Conservation (phyloP, 2,888 invertebrate genomes). For the Drosophila emarginata region DNA sequence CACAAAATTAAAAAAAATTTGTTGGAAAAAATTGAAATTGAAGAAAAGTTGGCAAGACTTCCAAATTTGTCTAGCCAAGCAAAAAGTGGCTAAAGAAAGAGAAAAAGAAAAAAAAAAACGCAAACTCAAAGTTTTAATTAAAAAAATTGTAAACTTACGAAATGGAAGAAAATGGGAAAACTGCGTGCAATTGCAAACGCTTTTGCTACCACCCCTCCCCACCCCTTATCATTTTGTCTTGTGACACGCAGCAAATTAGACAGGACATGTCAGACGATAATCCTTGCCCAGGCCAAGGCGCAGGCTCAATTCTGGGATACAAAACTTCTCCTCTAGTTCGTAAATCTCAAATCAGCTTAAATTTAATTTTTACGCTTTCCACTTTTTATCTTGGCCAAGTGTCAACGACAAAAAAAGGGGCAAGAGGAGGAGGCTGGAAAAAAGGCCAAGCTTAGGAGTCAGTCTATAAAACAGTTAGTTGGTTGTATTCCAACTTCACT, state of each 20-base stretch:
- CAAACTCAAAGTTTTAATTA: conserved; percentile 66
- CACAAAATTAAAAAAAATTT: neutral
- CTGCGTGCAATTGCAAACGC: conserved; percentile 40
- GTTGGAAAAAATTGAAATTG: conserved; percentile 1
- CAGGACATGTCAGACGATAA: conserved; percentile 45
- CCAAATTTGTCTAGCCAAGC: conserved; percentile 18
- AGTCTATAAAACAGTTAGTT: conserved; percentile 18
- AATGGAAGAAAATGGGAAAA: conserved; percentile 25
- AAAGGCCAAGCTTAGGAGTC: neutral
- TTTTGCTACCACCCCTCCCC: neutral
- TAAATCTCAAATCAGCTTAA: conserved; percentile 70
- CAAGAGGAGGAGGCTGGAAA: neutral
- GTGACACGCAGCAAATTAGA: conserved; percentile 35
- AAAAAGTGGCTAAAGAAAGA: conserved; percentile 11
- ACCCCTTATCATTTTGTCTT: neutral
- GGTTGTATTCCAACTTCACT: conserved; percentile 4
- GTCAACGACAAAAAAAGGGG: neutral
- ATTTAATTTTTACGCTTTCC: conserved; percentile 58
- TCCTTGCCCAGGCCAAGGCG: conserved; percentile 30
- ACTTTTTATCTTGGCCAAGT: conserved; percentile 17
- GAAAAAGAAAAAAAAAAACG: neutral
- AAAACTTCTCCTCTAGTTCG: conserved; percentile 12
- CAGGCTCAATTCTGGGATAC: neutral
- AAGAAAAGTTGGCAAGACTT: conserved; percentile 39
- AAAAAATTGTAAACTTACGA: conserved; percentile 49